These are phyloP conservation scores for Xestobium rufovillosum DNA, from an alignment of 2,888 invertebrate genomes.

Conservation along the genomic window DNA sequence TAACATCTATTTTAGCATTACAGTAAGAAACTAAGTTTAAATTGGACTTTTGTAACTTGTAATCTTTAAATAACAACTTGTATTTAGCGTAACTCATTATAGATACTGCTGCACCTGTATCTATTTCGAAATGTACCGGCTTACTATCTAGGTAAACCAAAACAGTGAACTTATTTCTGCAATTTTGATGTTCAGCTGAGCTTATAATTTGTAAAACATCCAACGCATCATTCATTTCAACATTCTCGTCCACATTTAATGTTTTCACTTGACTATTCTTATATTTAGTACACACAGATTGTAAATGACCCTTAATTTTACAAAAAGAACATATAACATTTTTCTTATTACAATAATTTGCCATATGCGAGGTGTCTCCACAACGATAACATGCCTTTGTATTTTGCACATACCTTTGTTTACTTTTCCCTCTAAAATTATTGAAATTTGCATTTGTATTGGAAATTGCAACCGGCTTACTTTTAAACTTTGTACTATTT, in stretches of 20 bases:
- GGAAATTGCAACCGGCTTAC: not conserved
- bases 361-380: slow-evolving; percentile 11
- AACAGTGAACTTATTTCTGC: slow-evolving; percentile 13
- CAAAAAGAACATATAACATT: slow-evolving; percentile 15
- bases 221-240: too few species aligned
- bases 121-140: slow-evolving; percentile 19
- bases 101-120: slow-evolving; percentile 21
- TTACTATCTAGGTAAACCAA: slow-evolving; percentile 9
- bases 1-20: slow-evolving; percentile 13
- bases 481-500: slow-evolving; percentile 6
- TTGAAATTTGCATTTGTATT: slow-evolving; percentile 11
- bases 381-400: slow-evolving; percentile 15
- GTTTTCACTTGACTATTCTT: slow-evolving; percentile 4
- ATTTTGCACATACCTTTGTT: too few species aligned
- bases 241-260: too few species aligned
- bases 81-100: slow-evolving; percentile 12
- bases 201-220: too few species aligned
- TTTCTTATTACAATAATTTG: slow-evolving; percentile 9
- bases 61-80: slow-evolving; percentile 8
- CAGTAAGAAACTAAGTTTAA: slow-evolving; percentile 18
- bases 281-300: slow-evolving; percentile 12
- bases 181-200: slow-evolving; percentile 15
- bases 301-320: slow-evolving; percentile 18
- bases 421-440: too few species aligned
- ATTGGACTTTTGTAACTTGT: slow-evolving; percentile 6